Evolutionary conservation across 2,113 vertebrate genomes (phyloP), one percentile per base, ranked within the genome.

Genomic region (Macrotus californicus): DNA sequence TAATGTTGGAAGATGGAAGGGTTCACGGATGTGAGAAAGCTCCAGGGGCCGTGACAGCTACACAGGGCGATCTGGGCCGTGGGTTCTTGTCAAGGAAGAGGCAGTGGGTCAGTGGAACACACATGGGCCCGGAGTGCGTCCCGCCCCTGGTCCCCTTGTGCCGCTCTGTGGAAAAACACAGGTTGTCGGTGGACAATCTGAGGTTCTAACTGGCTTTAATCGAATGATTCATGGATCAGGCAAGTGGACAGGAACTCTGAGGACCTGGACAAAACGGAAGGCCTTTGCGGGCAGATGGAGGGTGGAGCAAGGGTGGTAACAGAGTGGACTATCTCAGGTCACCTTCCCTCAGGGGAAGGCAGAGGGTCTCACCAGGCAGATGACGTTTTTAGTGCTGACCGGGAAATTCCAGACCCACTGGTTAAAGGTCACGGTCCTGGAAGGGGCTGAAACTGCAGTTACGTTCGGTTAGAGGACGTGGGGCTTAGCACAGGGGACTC

Each of bases 91-190:
- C 61, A 18, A 26, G 66, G 41, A 89, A 73, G 56, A 43, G 7
- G 75, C 18, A 76, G 81, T 5, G 29, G 19, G 31, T 24, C 4
- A 34, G 34, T 8, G 29, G 14, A 46, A 50, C n/a, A 56, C n/a
- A 56, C 46, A 18, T 0, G 3, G 39, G 50, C 26, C 67, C 76
- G 29, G 39, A 18, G 2, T 2, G 4, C 0, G 5, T 34, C 15
- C 73, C 87, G 67, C 15, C 67, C 2, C 54, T 2, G 18, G 7
- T 69, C 46, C 43, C 21, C 43, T n/a, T 5, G 22, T 43, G 36
- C 29, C 43, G 11, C 75, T 77, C 73, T 56, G 46, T 77, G 36
- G 54, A 26, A 39, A 39, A 8, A 13, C 50, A 14, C 39, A 56
- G n/a, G n/a, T n/a, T 15, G 56, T 56, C 12, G 39, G 6, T 8